Evolutionary conservation across 2,888 invertebrate species (phyloP).

Genomic region (Folsomia manolachei): DNA sequence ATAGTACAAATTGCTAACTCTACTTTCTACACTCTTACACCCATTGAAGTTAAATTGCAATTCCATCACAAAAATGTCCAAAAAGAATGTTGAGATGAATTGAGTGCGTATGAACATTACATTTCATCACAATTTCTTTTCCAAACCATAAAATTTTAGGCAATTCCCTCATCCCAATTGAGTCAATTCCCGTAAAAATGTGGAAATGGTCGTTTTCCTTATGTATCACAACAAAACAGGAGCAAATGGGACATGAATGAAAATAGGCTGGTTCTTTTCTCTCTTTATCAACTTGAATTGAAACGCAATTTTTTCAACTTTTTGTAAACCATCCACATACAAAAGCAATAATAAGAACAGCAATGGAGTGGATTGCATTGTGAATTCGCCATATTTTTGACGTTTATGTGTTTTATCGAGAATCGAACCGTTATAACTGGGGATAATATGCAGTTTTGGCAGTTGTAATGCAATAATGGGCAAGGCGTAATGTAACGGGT

Average conservation of each 20-base stretch:
- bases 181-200: constrained; percentile 4
- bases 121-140: constrained; percentile 6
- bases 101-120: not conserved
- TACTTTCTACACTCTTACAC: no score
- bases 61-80: not conserved
- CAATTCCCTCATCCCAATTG: constrained; percentile 2
- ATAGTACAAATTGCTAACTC: no score
- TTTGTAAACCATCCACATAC: no score
- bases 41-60: not conserved
- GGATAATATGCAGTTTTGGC: constrained; percentile 13
- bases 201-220: constrained; percentile 3
- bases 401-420: constrained; percentile 29
- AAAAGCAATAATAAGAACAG: no score
- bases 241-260: constrained; percentile 17
- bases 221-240: constrained; percentile 7
- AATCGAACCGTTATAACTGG: constrained; percentile 6
- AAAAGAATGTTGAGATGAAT: not conserved
- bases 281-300: no score
- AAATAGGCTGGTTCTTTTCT: not conserved
- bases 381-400: constrained; percentile 17
- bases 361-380: constrained; percentile 23
- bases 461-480: constrained; percentile 5
- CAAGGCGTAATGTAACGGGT: not conserved
- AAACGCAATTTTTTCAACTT: no score
- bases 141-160: constrained; percentile 19